Percentiles rank a stretch among this genome's conserved stretches.
These are phyloP conservation scores for Pissodes strobi DNA, from an alignment of 1,140 invertebrate species.

Conservation along the genomic window DNA sequence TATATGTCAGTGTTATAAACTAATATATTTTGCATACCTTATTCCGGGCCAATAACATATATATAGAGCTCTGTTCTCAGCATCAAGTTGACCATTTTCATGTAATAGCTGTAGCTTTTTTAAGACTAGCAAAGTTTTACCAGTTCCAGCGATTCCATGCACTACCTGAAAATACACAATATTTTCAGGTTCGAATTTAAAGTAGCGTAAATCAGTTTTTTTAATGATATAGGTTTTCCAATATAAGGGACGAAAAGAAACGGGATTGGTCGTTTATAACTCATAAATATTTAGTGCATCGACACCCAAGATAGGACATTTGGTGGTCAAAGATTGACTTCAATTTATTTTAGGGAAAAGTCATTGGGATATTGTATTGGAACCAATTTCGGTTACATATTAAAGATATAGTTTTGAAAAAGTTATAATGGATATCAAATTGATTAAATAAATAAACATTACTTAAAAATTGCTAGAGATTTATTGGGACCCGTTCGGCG, in stretches of 20 bases:
- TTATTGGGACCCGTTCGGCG: too few species aligned
- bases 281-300: too few species aligned
- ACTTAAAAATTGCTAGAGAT: too few species aligned
- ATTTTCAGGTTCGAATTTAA: background rate
- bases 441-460: too few species aligned
- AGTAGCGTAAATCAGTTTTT: background rate
- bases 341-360: too few species aligned
- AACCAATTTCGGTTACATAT: too few species aligned
- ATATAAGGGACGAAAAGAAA: background rate
- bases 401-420: too few species aligned
- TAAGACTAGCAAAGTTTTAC: constrained; percentile 53
- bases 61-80: constrained; percentile 50
- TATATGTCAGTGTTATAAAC: background rate
- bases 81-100: constrained; percentile 46
- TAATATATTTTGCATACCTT: constrained; percentile 38
- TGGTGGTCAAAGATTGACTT: too few species aligned
- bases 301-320: too few species aligned
- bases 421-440: too few species aligned
- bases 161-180: constrained; percentile 38
- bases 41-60: constrained; percentile 56
- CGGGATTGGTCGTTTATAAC: too few species aligned
- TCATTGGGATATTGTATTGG: too few species aligned
- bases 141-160: constrained; percentile 54
- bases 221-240: background rate
- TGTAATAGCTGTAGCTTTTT: constrained; percentile 51